Base-by-base conservation (phyloP, 2,113 vertebrate genomes). In the Chrysochloris asiatica region DNA sequence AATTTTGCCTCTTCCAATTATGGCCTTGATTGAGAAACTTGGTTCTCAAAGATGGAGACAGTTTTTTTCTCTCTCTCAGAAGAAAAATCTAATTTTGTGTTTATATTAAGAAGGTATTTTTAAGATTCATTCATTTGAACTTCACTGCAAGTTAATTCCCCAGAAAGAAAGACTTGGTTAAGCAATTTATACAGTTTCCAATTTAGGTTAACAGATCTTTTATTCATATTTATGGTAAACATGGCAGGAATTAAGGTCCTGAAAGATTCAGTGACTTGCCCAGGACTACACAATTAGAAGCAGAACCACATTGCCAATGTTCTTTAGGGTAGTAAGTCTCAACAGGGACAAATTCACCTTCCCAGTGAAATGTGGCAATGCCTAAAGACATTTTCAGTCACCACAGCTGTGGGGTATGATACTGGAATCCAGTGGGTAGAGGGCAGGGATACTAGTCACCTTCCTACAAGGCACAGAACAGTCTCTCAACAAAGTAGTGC, bases 61-160 rank as follows among this genome's bases (percentile, higher is more conserved):
- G 26, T 45, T 78, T 71, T 69, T 67, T 61, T 89, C 81, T 56
- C 61, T 69, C 71, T 86, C 26, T 10, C 65, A 94, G 48, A 82
- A 93, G 69, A 82, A 86, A 22, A 93, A 91, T 77, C 43, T 88
- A 86, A 93, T 61, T 92, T 82, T 41, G 48, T 87, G 28, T 91
- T 96, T 94, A 84, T 94, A 95, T 69, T 92, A 93, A 83, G 88
- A 67, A 96, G 63, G 48, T 24, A 36, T 72, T 96, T 96, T 83
- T 79, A 52, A 96, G 86, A 67, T 3, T 81, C 38, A 21, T 91
- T 95, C 83, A 77, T 86, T 94, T 95, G 83, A 96, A 97, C 92
- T 16, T 2, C 14, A 94, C n/a, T 52, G 54, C 6, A 96, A 65
- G 89, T 94, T 65, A 38, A 75, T 94, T 97, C 77, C n/a, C 54